Percentiles rank a stretch among this genome's conserved stretches.
Evolutionary conservation across 53 echinoderm and acorn worm genomes (phyloP).

Genomic region (Pentamera pediparva): DNA sequence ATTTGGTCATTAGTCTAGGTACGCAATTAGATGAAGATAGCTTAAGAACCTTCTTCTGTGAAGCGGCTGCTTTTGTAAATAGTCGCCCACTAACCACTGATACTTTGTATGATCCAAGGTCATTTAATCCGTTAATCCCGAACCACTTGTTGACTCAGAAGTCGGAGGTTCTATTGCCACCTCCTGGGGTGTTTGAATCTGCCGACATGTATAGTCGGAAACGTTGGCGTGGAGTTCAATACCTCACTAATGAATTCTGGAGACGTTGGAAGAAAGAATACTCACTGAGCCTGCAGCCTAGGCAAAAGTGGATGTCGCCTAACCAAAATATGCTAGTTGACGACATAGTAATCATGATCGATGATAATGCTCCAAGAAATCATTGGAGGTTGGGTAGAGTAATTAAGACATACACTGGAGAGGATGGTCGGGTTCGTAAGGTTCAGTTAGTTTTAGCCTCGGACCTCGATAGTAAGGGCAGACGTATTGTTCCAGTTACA

Average conservation of each 20-base stretch:
- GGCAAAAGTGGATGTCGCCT: slow-evolving; percentile 11
- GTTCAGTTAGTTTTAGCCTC: background rate
- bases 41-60: background rate
- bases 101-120: background rate
- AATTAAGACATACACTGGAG: background rate
- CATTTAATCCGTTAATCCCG: slow-evolving; percentile 40
- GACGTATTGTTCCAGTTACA: background rate
- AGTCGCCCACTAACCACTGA: background rate
- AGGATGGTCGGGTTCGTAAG: slow-evolving; percentile 2
- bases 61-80: background rate
- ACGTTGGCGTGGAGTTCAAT: no score
- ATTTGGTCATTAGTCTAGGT: background rate
- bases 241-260: background rate
- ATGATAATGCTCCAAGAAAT: background rate
- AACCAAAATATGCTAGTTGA: background rate
- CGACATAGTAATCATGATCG: background rate
- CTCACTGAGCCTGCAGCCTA: background rate
- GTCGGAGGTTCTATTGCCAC: no score
- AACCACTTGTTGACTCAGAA: slow-evolving; percentile 49
- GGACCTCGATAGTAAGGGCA: background rate
- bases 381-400: slow-evolving; percentile 3
- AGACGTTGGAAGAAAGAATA: slow-evolving; percentile 11
- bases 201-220: no score
- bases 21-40: background rate
- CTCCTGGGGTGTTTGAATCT: no score